Conservation (phyloP, 2,113 vertebrate genomes). For the Limanda limanda region DNA sequence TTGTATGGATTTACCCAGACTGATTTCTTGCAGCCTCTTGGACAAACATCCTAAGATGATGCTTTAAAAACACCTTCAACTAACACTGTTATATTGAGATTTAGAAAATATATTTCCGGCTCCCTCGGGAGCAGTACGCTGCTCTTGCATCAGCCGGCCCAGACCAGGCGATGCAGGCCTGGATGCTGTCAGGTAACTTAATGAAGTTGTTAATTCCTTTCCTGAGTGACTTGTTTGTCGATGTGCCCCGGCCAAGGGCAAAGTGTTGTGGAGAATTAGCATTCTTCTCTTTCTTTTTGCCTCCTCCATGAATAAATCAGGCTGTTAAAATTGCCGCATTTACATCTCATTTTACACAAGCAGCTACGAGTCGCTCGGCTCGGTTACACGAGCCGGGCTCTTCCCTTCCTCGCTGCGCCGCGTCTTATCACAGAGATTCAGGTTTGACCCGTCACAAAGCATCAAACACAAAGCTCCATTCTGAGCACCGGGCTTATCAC, state of each 20-base stretch:
- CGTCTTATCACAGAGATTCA: slow-evolving; percentile 52
- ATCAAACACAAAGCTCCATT: not conserved
- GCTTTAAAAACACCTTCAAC: not conserved
- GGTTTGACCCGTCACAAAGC: slow-evolving; percentile 23
- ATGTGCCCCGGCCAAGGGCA: slow-evolving; percentile 73
- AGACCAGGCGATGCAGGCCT: slow-evolving; percentile 28
- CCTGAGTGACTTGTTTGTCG: slow-evolving; percentile 75
- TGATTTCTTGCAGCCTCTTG: slow-evolving; percentile 5
- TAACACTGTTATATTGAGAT: not conserved
- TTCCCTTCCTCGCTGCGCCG: not conserved
- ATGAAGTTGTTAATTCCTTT: slow-evolving; percentile 78
- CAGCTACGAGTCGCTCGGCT: slow-evolving; percentile 33
- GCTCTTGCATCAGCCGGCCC: slow-evolving; percentile 21
- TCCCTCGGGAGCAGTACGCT: not conserved
- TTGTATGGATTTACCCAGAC: slow-evolving; percentile 31
- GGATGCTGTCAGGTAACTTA: slow-evolving; percentile 69
- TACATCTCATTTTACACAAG: slow-evolving; percentile 79
- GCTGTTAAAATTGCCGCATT: slow-evolving; percentile 70
- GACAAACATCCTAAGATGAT: slow-evolving; percentile 9
- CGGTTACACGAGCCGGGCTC: slow-evolving; percentile 31
- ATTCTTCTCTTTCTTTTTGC: slow-evolving; percentile 71
- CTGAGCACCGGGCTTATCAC: not conserved
- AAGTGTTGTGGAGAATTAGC: slow-evolving; percentile 67
- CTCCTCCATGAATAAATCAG: slow-evolving; percentile 78
- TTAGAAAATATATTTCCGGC: not conserved